Evolutionary conservation across 2,888 invertebrate species (phyloP).

Genomic region (Digitonthophagus gazella): DNA sequence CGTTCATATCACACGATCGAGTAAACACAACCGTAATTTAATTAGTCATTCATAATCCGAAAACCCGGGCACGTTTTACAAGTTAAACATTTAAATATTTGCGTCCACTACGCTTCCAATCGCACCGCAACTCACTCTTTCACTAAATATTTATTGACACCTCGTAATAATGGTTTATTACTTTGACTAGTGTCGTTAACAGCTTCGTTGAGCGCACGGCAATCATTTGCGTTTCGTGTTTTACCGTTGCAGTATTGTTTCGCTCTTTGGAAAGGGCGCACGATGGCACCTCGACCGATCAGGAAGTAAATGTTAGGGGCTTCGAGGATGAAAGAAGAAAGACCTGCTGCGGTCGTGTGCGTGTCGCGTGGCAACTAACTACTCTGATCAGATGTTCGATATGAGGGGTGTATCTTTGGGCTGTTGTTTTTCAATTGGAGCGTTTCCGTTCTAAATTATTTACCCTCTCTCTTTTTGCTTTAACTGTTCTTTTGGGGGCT

Average conservation of each 20-base stretch:
- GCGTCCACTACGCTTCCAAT: conserved; percentile 24
- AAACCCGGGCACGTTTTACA: not conserved
- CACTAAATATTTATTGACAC: conserved; percentile 3
- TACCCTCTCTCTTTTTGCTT: not conserved
- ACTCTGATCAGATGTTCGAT: conserved; percentile 34
- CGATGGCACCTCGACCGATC: not conserved
- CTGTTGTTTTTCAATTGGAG: conserved; percentile 14
- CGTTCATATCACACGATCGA: conserved; percentile 20
- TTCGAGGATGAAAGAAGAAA: conserved; percentile 39
- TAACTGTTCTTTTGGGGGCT: not conserved
- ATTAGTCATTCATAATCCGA: not conserved
- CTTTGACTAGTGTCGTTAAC: not conserved
- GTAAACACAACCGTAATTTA: conserved; percentile 1
- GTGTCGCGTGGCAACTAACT: conserved; percentile 45
- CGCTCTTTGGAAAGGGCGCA: not conserved
- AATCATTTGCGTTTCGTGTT: not conserved
- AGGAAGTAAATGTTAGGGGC: conserved; percentile 28
- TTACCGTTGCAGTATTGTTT: not conserved
- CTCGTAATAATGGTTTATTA: not conserved
- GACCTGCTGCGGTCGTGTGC: conserved; percentile 43
- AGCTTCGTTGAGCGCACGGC: not conserved
- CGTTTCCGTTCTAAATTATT: not conserved
- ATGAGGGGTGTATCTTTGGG: conserved; percentile 23
- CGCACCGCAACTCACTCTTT: not conserved
- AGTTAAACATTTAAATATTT: conserved; percentile 3